Evolutionary conservation across 2,797 vertebrate species (phyloP).

Genomic region (Sebastes paucispinis): DNA sequence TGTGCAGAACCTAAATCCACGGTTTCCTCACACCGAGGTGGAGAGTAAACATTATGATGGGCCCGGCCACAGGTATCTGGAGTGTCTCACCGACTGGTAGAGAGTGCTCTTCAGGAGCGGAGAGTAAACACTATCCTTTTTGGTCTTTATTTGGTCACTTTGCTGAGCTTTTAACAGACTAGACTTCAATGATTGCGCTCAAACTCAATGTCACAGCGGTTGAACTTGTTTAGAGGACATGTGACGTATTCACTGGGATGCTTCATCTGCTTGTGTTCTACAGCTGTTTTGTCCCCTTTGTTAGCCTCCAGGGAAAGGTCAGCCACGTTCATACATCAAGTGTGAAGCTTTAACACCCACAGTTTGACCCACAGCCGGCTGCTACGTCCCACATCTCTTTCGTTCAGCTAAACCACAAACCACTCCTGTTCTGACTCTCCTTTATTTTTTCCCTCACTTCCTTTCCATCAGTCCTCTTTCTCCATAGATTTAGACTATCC

Average conservation of each 20-base stretch:
- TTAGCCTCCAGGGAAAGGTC: constrained; percentile 50
- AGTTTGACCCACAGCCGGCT: constrained; percentile 47
- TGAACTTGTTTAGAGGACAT: constrained; percentile 41
- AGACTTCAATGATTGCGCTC: constrained; percentile 37
- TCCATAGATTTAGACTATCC: constrained; percentile 49
- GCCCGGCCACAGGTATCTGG: constrained; percentile 72
- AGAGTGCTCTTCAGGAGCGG: constrained; percentile 42
- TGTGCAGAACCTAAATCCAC: constrained; percentile 67
- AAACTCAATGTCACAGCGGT: constrained; percentile 7
- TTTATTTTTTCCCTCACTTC: constrained; percentile 32
- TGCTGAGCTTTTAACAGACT: constrained; percentile 62
- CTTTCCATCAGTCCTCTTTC: constrained; percentile 29
- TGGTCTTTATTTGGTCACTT: constrained; percentile 82
- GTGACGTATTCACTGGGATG: constrained; percentile 16
- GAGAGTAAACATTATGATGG: constrained; percentile 75
- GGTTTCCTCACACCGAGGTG: constrained; percentile 69
- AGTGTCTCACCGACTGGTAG: constrained; percentile 67
- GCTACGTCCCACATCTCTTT: constrained; percentile 44
- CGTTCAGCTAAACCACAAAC: constrained; percentile 51
- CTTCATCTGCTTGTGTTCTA: constrained; percentile 34
- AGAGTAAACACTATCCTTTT: constrained; percentile 78
- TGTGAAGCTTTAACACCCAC: constrained; percentile 57
- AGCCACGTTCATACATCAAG: constrained; percentile 44
- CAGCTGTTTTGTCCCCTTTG: constrained; percentile 52
- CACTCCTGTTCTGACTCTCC: constrained; percentile 3